Base-by-base conservation (phyloP, 1,140 invertebrate species). In the Sesamia nonagrioides region DNA sequence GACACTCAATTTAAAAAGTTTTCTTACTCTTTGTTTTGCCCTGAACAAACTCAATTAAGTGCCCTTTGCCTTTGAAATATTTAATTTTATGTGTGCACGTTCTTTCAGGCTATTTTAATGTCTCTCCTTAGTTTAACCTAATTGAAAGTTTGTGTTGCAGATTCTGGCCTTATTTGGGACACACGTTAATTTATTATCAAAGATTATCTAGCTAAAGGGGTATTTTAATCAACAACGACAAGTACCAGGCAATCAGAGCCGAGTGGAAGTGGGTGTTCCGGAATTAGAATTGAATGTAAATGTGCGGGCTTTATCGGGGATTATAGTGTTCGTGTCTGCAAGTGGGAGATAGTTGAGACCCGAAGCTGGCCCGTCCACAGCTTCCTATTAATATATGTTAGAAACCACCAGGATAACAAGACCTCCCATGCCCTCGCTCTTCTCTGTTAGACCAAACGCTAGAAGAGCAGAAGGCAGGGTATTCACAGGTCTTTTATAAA, bases 271-370 rank as follows among this genome's bases (percentile, higher is more conserved):
- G 89, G 88, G 89, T 86, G 87, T 88, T 84, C 83, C 87, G 83
- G 84, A 94, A 94, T 94, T 94, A 94, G 93, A 94, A 94, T 94
- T 94, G 92, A 94, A 95, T 95, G 95, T 95, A 95, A 95, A 95
- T 95, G 95, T 95, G 95, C 95, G 95, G 95, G 95, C 91, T 95
- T 95, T 95, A 95, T 95, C 95, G 92, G 90, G 94, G 95, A 95
- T 95, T 95, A 95, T 95, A 95, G 95, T 95, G 90, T 89, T 92
- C 91, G 88, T 88, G 87, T 91, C 93, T 94, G 93, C 88, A 84
- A 90, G 80, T 84, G 88, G 84, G 88, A 94, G 93, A 94, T 94
- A 94, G 93, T 94, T 94, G 87, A 79, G 83, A 84, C 82, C 79
- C 83, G 52, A 60, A 76, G 77, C 86, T 84, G 88, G 86, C 84